phyloP scores from a whole-genome alignment of 2,888 invertebrate species.

The Steromphala cineraria region DNA sequence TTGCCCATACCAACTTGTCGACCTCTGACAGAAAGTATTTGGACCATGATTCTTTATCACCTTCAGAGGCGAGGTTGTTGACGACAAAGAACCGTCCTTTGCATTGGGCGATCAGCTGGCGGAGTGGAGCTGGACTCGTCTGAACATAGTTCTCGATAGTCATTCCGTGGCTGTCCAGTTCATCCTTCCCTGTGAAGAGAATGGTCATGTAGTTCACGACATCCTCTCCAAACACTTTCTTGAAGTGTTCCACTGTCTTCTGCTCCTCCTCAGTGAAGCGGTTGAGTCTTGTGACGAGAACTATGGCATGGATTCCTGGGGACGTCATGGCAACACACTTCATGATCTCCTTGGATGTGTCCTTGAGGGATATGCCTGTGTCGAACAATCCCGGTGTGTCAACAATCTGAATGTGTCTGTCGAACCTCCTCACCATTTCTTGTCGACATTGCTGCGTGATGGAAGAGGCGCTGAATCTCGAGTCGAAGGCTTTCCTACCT shows the following conservation, averaged over 20 bases:
- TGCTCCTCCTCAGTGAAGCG: constrained; percentile 38
- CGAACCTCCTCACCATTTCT: neutral
- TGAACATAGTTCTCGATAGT: constrained; percentile 27
- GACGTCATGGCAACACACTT: constrained; percentile 30
- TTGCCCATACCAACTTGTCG: constrained; percentile 13
- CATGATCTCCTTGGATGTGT: constrained; percentile 23
- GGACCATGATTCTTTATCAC: neutral
- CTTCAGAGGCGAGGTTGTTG: neutral
- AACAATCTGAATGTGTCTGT: constrained; percentile 15
- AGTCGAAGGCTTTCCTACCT: constrained; percentile 17
- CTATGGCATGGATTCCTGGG: constrained; percentile 35
- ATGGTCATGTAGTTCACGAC: constrained; percentile 25
- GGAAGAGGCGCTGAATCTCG: constrained; percentile 17
- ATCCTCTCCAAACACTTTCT: constrained; percentile 26
- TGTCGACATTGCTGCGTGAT: constrained; percentile 16
- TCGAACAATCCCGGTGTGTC: constrained; percentile 40
- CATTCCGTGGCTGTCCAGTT: constrained; percentile 15
- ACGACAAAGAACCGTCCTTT: constrained; percentile 25
- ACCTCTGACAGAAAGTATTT: constrained; percentile 6
- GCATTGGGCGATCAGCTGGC: constrained; percentile 9
- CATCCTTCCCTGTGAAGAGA: constrained; percentile 35
- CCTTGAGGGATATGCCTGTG: constrained; percentile 22
- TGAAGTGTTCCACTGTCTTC: constrained; percentile 27
- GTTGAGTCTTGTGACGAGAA: constrained; percentile 28
- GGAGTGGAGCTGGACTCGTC: constrained; percentile 1